phyloP scores from a whole-genome alignment of 2,797 vertebrate species.

The Limnodromus scolopaceus region DNA sequence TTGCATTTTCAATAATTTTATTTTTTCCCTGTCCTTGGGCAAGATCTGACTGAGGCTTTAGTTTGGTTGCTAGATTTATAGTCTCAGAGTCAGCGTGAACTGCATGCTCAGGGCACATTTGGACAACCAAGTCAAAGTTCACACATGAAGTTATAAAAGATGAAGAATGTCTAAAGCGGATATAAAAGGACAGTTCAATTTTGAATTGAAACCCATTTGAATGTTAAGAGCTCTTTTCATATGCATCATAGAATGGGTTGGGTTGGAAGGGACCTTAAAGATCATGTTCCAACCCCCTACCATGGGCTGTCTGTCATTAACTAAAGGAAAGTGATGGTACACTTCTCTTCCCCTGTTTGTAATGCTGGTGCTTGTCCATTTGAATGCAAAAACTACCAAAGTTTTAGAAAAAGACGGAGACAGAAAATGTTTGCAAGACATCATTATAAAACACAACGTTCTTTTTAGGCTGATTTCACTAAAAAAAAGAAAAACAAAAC shows the following conservation, averaged over 20 bases:
- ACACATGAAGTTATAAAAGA: neutral
- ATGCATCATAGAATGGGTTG: too few species aligned
- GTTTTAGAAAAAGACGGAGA: neutral
- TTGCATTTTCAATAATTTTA: neutral
- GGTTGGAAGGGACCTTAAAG: too few species aligned
- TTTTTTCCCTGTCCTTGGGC: neutral
- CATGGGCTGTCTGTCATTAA: neutral
- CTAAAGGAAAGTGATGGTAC: neutral
- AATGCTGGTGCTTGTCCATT: neutral
- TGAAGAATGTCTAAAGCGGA: neutral
- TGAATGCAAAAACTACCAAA: neutral
- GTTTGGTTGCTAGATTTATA: neutral
- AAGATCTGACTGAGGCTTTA: neutral
- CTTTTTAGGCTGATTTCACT: neutral
- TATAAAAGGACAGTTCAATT: neutral
- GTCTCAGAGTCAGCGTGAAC: neutral
- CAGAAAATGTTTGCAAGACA: neutral
- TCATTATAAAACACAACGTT: neutral
- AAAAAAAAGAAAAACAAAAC: neutral
- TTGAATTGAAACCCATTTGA: neutral
- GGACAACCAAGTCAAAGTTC: neutral
- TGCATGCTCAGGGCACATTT: neutral
- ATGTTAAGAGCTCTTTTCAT: neutral
- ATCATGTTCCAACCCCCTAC: too few species aligned
- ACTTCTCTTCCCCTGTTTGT: neutral